phyloP scores from a whole-genome alignment of 2,888 invertebrate genomes.

The Pemphredon lugubris region DNA sequence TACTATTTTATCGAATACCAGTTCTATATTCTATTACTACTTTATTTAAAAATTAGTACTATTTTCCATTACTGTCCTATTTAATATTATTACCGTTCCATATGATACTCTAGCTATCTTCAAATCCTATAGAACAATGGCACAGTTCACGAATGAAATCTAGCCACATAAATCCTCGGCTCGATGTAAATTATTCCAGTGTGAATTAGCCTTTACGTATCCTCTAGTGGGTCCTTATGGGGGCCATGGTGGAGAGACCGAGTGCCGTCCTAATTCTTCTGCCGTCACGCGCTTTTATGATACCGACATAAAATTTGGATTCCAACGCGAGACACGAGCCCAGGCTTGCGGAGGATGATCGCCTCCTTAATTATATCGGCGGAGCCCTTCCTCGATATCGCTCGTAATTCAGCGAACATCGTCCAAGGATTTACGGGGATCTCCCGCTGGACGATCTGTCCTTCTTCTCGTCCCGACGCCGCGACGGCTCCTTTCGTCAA shows the following conservation, averaged over 20 bases:
- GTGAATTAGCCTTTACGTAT: slow-evolving; percentile 60
- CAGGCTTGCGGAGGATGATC: slow-evolving; percentile 63
- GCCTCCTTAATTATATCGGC: slow-evolving; percentile 77
- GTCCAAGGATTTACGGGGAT: slow-evolving; percentile 57
- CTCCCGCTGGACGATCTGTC: slow-evolving; percentile 52
- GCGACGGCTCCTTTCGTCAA: slow-evolving; percentile 44
- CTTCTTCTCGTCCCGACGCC: slow-evolving; percentile 20
- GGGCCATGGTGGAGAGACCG: slow-evolving; percentile 50
- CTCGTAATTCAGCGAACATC: slow-evolving; percentile 75
- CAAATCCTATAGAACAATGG: no score
- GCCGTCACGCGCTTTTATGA: slow-evolving; percentile 80
- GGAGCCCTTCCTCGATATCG: slow-evolving; percentile 74
- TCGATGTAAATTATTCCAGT: slow-evolving; percentile 30
- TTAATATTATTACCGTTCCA: no score
- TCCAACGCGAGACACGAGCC: slow-evolving; percentile 72
- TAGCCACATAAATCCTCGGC: no score
- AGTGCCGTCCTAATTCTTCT: slow-evolving; percentile 78
- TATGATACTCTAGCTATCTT: no score
- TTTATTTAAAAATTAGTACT: no score
- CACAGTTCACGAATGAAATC: no score
- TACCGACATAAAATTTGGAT: slow-evolving; percentile 80
- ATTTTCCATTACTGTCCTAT: no score
- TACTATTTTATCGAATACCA: no score
- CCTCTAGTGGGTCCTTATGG: slow-evolving; percentile 45
- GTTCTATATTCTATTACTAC: no score